Evolutionary conservation across 2,113 vertebrate species (phyloP).

Genomic region (Spheniscus mendiculus): DNA sequence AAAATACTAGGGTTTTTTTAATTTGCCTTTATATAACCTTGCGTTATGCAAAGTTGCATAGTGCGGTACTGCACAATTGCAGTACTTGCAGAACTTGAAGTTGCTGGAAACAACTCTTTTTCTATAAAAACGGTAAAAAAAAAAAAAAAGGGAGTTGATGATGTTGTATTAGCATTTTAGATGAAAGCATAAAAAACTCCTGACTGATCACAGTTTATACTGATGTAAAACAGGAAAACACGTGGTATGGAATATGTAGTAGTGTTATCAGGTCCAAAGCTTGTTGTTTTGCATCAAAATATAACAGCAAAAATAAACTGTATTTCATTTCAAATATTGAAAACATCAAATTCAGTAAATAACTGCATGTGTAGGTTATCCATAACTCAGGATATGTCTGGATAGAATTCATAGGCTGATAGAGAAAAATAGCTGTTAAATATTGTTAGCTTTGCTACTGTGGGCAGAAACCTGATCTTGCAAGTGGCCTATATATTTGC

Average conservation of each 20-base stretch:
- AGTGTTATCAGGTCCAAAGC: background rate
- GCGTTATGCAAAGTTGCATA: constrained; percentile 31
- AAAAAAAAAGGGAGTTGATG: background rate
- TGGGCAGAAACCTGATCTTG: background rate
- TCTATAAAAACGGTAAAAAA: constrained; percentile 49
- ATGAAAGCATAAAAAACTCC: background rate
- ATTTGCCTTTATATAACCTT: constrained; percentile 70
- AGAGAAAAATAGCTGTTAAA: background rate
- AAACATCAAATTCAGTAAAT: background rate
- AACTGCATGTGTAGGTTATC: background rate
- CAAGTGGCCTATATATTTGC: background rate
- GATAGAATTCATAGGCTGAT: background rate
- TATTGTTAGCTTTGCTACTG: background rate
- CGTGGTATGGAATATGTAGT: background rate
- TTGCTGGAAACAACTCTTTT: constrained; percentile 73
- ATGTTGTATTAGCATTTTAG: background rate
- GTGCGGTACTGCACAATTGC: constrained; percentile 25
- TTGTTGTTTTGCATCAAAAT: constrained; percentile 35
- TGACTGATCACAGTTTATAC: background rate
- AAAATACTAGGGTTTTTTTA: constrained; percentile 48
- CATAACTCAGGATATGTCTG: background rate
- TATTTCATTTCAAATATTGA: background rate
- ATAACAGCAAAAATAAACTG: background rate
- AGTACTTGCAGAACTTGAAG: constrained; percentile 62
- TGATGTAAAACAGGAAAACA: background rate